Evolutionary conservation across 2,797 vertebrate species (phyloP), one percentile per base, ranked within the genome.

Genomic region (Poecilia velifera): DNA sequence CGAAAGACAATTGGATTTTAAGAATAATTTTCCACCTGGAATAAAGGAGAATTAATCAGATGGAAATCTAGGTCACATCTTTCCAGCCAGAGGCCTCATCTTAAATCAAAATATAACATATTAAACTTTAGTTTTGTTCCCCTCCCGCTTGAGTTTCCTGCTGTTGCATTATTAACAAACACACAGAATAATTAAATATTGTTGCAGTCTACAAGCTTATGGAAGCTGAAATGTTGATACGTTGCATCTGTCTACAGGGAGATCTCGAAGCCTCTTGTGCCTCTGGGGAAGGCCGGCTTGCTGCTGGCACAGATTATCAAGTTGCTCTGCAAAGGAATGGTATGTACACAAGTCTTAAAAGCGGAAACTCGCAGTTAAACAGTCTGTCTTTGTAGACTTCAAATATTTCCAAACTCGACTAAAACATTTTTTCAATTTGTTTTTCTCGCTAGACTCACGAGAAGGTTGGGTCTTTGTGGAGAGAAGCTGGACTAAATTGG

Each of bases 291-390:
- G 90, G 98, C 98, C 55, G 93, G 96, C 25, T 92, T 95, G 0
- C 93, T 99, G 81, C 93, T 99, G 85, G 95, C 97, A 1, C 96
- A 99, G 91, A 96, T 99, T 91, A 94, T 99, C 82, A 95, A 95
- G 87, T 91, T 99, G 83, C 96, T 98, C 64, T 99, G 98, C 94
- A 99, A 98, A 94, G 97, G 92, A 90, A 97, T 98, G 97, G 98
- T 99, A 89, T 82, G 97, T 96, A 28, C 31, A 25, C 16, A 0
- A 76, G 74, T 66, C 4, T 25, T 45, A 12, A 6, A 28, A 53
- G 25, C 13, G 3, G 18, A 72, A 1, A 57, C 1, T 20, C 0
- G 31, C 39, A 20, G 5, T n/a, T 0, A 0, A 55, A 34, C 28
- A 10, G 14, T 72, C 36, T 2, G 25, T 0, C 47, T 12, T n/a